A percentile compares a stretch with the other conserved stretches of the same genome.
Evolutionary conservation across 2,888 invertebrate genomes (phyloP).

Genomic region (Parasteatoda lunata): DNA sequence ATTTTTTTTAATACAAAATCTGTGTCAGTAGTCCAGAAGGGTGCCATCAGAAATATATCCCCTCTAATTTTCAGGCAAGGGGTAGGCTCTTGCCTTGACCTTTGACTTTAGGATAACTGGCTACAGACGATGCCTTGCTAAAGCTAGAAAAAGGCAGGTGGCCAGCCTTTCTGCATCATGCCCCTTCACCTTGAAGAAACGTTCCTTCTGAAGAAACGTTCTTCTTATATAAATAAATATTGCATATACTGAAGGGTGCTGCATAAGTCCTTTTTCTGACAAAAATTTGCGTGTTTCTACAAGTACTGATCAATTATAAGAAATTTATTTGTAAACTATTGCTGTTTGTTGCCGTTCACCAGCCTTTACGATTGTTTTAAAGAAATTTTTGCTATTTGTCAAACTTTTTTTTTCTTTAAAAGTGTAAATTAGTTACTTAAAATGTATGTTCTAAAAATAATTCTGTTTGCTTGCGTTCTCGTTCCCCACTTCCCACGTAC

Average conservation of each 20-base stretch:
- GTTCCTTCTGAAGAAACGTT: neutral
- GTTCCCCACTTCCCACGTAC: no score
- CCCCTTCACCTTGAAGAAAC: neutral
- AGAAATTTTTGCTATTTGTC: no score
- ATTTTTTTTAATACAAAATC: neutral
- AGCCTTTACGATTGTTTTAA: no score
- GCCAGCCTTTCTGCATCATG: slow-evolving; percentile 16
- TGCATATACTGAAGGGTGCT: neutral
- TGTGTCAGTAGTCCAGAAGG: slow-evolving; percentile 8
- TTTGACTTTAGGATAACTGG: neutral
- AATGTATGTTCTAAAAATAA: no score
- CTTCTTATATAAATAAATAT: neutral
- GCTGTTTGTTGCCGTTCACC: no score
- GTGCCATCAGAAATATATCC: neutral
- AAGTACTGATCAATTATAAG: no score
- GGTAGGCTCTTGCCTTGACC: slow-evolving; percentile 8
- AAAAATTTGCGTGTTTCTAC: no score
- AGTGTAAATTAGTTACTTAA: no score
- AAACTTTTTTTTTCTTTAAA: no score
- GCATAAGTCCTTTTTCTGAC: neutral
- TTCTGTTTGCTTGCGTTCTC: no score
- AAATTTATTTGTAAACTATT: no score
- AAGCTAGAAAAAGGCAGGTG: neutral
- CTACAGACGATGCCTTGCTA: neutral
- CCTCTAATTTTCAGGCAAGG: neutral